A percentile compares a stretch with the other conserved stretches of the same genome.
These are phyloP conservation scores for Cranoglanis bouderius DNA, from an alignment of 2,113 vertebrate species.

Conservation along the genomic window DNA sequence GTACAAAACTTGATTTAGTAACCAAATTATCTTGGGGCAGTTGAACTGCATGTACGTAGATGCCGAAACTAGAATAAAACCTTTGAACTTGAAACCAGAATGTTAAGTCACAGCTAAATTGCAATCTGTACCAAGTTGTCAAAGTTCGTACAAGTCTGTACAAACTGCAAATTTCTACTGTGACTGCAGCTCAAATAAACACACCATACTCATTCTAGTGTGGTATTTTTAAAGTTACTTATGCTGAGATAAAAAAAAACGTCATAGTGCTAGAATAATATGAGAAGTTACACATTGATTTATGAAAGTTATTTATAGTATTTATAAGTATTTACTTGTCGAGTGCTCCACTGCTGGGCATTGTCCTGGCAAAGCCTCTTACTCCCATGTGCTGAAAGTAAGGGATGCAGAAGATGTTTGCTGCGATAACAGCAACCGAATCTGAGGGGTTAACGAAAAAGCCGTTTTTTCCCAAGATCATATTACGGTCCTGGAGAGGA, in stretches of 20 bases:
- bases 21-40: background rate
- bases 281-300: background rate
- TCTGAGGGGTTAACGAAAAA: slow-evolving; percentile 95
- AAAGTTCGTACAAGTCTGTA: background rate
- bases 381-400: slow-evolving; percentile 96
- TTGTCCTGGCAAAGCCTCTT: slow-evolving; percentile 92
- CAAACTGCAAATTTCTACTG: background rate
- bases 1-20: background rate
- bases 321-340: slow-evolving; percentile 78
- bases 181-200: background rate
- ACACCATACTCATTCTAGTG: background rate
- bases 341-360: slow-evolving; percentile 93
- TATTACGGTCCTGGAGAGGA: slow-evolving; percentile 85
- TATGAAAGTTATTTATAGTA: background rate
- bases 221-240: background rate
- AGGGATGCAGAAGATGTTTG: slow-evolving; percentile 95
- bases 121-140: background rate
- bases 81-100: background rate
- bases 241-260: background rate
- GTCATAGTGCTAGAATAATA: background rate
- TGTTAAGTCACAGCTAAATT: background rate
- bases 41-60: background rate
- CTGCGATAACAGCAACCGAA: slow-evolving; percentile 92
- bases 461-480: slow-evolving; percentile 93
- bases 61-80: background rate